Percentiles rank a stretch among this genome's conserved stretches.
These are phyloP conservation scores for Microtus montanus DNA, from an alignment of 2,113 vertebrate genomes.

Conservation along the genomic window DNA sequence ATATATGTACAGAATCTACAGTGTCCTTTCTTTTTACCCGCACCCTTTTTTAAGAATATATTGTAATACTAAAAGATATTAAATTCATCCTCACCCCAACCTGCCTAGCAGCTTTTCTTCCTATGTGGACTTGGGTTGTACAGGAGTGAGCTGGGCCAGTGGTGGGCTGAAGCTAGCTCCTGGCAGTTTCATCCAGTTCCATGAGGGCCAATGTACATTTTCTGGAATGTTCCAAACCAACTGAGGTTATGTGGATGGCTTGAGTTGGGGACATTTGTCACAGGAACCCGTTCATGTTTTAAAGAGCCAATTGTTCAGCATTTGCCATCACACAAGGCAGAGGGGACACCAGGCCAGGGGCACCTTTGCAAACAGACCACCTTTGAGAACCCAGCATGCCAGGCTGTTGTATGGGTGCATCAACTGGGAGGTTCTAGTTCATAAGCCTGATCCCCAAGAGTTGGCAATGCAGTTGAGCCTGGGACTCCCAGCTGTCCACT, in stretches of 20 bases:
- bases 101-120: slow-evolving; percentile 40
- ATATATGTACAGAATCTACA: slow-evolving; percentile 85
- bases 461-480: too few relatives aligned
- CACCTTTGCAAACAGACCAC: neutral
- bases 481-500: fast-evolving
- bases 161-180: neutral
- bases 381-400: neutral
- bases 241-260: fast-evolving
- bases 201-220: fast-evolving
- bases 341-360: neutral
- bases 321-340: neutral
- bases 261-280: neutral
- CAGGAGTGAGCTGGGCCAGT: neutral
- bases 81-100: slow-evolving; percentile 83
- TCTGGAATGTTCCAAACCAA: neutral
- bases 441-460: too few relatives aligned
- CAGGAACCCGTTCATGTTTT: neutral
- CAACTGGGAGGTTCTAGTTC: neutral
- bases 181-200: neutral
- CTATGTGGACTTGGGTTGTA: neutral
- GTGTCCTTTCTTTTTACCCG: slow-evolving; percentile 85
- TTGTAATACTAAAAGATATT: slow-evolving; percentile 88
- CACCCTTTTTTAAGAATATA: slow-evolving; percentile 89
- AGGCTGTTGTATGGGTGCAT: neutral
- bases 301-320: neutral